A percentile compares a stretch with the other conserved stretches of the same genome.
Conservation (phyloP, 2,797 vertebrate genomes). For the Oophaga sylvatica region DNA sequence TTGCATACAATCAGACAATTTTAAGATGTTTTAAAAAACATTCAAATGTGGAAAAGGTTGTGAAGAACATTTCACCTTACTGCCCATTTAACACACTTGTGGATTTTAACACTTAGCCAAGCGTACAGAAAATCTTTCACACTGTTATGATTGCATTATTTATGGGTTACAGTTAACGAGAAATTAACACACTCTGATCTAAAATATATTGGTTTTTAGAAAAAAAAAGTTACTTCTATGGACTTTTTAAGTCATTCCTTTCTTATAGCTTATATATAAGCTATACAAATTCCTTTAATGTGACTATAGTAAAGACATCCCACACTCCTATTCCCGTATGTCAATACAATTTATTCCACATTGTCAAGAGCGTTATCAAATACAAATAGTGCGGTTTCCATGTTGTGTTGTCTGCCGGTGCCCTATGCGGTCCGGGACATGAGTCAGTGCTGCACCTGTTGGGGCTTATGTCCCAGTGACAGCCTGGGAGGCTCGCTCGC, state of each 20-base stretch:
- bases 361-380: constrained; percentile 5
- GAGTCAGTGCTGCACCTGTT: constrained; percentile 58
- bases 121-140: background rate
- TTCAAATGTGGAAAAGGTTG: too few relatives aligned
- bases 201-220: background rate
- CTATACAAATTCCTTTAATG: background rate
- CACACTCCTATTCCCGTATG: background rate
- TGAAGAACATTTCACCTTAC: background rate
- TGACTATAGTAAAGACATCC: background rate
- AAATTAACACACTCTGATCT: background rate
- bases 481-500: constrained; percentile 18
- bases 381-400: constrained; percentile 29
- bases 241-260: background rate
- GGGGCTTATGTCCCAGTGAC: constrained; percentile 55
- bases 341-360: constrained; percentile 16
- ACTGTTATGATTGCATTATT: background rate
- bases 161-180: background rate
- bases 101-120: background rate
- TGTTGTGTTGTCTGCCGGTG: constrained; percentile 6
- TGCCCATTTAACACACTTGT: background rate
- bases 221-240: background rate
- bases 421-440: background rate
- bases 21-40: background rate
- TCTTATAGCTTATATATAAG: background rate
- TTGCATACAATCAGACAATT: background rate